Evolutionary conservation across 1,140 invertebrate genomes (phyloP), one percentile per base, ranked within the genome.

Genomic region (Phocides pigmalion): DNA sequence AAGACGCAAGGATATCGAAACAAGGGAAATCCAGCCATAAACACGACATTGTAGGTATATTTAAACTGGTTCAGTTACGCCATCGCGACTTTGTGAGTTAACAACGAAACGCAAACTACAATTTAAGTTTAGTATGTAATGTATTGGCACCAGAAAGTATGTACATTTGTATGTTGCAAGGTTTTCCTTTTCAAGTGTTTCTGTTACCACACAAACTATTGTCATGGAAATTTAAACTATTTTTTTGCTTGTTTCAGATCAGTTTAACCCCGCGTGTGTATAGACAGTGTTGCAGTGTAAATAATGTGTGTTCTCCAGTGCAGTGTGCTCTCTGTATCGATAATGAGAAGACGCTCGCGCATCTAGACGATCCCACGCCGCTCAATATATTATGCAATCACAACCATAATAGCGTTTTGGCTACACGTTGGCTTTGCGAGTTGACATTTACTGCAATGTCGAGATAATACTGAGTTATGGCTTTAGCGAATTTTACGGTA

Each of bases 1-100:
- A 79, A 76, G 70, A 72, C 58, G 81, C 83, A 84, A 87, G 81
- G 84, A 87, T 89, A 82, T 82, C 77, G 79, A 80, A 82, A 75
- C 72, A 61, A 74, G 85, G 83, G 82, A 85, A 89, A 87, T 72
- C 86, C 86, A 76, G 66, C 71, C 58, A 74, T 82, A 82, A 44
- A 71, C n/a, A 41, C 17, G 19, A 41, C 51, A 41, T 72, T 72
- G 66, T 74, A n/a, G n/a, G n/a, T n/a, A 53, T 62, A 51, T 61
- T 35, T 47, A 62, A 72, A 74, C 64, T 66, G 50, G 56, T 67
- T 62, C 64, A 72, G 47, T 63, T 64, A 22, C 61, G 56, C 53
- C 64, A 56, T 64, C 32, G n/a, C 19, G 28, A 64, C 61, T 62
- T 76, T 63, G 59, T 70, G 64, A 16, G 64, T 58, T 58, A 46